phyloP scores from a whole-genome alignment of 2,797 vertebrate species.

The Aplochiton taeniatus region DNA sequence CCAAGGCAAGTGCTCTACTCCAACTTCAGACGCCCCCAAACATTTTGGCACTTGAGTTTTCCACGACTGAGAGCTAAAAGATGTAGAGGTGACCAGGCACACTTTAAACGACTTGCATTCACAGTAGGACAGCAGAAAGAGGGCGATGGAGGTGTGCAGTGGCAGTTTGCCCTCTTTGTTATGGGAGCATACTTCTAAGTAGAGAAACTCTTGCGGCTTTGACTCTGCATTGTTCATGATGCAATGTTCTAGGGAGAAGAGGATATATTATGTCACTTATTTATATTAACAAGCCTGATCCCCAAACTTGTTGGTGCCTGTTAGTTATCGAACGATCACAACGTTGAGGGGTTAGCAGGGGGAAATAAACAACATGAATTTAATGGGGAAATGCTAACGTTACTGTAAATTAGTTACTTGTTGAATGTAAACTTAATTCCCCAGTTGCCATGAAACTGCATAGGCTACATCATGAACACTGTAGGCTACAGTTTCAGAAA shows the following conservation, averaged over 20 bases:
- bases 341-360: too few relatives aligned
- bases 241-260: background rate
- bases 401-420: too few relatives aligned
- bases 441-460: too few relatives aligned
- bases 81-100: slow-evolving; percentile 45
- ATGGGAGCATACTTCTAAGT: slow-evolving; percentile 76
- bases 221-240: slow-evolving; percentile 77
- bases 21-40: slow-evolving; percentile 67
- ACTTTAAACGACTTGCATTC: slow-evolving; percentile 30
- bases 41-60: slow-evolving; percentile 49
- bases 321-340: too few relatives aligned
- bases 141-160: slow-evolving; percentile 85
- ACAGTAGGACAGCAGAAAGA: slow-evolving; percentile 91
- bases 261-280: background rate
- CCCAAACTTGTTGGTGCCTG: too few relatives aligned
- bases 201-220: slow-evolving; percentile 74
- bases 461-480: too few relatives aligned
- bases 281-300: too few relatives aligned
- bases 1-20: slow-evolving; percentile 72
- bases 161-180: slow-evolving; percentile 75
- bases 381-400: too few relatives aligned
- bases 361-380: too few relatives aligned
- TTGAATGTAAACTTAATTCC: too few relatives aligned
- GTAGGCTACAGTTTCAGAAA: too few relatives aligned
- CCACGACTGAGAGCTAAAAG: slow-evolving; percentile 25